These are phyloP conservation scores for Corythaeola cristata DNA, from an alignment of 2,113 vertebrate species.

Conservation along the genomic window DNA sequence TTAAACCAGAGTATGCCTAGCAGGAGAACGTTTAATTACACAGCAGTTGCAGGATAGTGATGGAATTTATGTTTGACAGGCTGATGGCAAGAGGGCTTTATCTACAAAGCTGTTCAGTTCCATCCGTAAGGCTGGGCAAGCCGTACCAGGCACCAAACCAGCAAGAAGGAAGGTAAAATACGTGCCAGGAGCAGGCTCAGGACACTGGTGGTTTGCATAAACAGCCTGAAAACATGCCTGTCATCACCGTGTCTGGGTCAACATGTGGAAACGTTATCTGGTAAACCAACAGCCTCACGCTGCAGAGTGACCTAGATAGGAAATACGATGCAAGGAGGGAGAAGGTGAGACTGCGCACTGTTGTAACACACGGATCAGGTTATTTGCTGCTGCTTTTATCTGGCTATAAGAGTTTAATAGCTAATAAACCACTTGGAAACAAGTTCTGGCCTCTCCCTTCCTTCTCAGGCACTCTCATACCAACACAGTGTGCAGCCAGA, in stretches of 20 bases:
- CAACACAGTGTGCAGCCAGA: neutral
- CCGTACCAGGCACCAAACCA: neutral
- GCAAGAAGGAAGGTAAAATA: neutral
- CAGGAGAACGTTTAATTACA: slow-evolving; percentile 56
- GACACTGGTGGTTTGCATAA: neutral
- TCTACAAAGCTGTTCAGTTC: slow-evolving; percentile 15
- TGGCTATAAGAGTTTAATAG: neutral
- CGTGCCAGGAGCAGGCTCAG: neutral
- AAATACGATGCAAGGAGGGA: slow-evolving; percentile 1
- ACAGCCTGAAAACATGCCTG: neutral
- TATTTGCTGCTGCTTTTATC: slow-evolving; percentile 34
- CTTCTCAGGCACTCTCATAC: neutral
- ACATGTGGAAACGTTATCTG: slow-evolving; percentile 24
- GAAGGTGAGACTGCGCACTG: neutral
- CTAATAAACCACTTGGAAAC: slow-evolving; percentile 21
- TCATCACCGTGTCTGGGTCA: neutral
- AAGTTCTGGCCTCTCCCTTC: neutral
- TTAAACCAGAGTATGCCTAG: slow-evolving; percentile 37
- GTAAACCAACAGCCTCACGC: neutral
- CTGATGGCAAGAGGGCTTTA: slow-evolving; percentile 22
- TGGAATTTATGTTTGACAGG: slow-evolving; percentile 24
- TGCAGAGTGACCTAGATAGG: slow-evolving; percentile 51
- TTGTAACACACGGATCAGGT: neutral
- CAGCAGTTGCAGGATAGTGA: neutral
- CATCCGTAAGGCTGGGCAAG: neutral